These are phyloP conservation scores for Hozukius guyotensis DNA, from an alignment of 2,797 vertebrate species.

Conservation along the genomic window DNA sequence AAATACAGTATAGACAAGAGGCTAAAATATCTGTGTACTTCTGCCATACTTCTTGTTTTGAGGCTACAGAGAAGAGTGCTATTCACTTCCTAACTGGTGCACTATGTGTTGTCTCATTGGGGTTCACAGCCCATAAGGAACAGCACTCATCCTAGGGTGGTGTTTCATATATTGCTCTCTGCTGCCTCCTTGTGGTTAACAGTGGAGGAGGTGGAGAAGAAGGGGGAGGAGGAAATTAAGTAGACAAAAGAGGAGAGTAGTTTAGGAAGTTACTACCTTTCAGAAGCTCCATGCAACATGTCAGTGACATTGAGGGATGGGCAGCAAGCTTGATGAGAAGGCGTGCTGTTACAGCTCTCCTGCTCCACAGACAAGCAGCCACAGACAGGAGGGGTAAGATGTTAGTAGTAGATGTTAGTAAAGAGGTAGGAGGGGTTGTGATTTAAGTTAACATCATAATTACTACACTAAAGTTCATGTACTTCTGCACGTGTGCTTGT, in stretches of 20 bases:
- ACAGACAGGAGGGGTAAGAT: constrained; percentile 49
- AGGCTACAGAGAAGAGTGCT: constrained; percentile 4
- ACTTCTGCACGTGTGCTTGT: not conserved
- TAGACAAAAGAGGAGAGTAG: constrained; percentile 6
- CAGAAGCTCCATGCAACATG: constrained; percentile 81
- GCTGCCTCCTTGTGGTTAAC: constrained; percentile 73
- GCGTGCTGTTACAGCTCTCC: constrained; percentile 81
- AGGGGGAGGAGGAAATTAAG: not conserved
- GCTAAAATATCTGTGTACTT: constrained; percentile 60
- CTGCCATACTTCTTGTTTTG: constrained; percentile 3
- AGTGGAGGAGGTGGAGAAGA: not conserved
- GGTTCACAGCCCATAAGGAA: constrained; percentile 6
- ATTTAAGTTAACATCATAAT: not conserved
- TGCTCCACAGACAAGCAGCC: constrained; percentile 61
- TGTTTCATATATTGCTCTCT: constrained; percentile 73
- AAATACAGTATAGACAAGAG: constrained; percentile 81
- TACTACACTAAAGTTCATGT: not conserved
- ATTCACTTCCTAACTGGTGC: constrained; percentile 26
- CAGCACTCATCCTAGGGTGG: not conserved
- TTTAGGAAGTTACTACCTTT: constrained; percentile 73
- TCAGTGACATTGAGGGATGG: constrained; percentile 81
- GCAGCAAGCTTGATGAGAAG: constrained; percentile 82
- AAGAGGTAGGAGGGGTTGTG: constrained; percentile 14
- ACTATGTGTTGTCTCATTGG: constrained; percentile 25
- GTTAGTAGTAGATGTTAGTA: constrained; percentile 63